Base-by-base conservation (phyloP, 1,140 invertebrate species). In the Cydia pomonella region DNA sequence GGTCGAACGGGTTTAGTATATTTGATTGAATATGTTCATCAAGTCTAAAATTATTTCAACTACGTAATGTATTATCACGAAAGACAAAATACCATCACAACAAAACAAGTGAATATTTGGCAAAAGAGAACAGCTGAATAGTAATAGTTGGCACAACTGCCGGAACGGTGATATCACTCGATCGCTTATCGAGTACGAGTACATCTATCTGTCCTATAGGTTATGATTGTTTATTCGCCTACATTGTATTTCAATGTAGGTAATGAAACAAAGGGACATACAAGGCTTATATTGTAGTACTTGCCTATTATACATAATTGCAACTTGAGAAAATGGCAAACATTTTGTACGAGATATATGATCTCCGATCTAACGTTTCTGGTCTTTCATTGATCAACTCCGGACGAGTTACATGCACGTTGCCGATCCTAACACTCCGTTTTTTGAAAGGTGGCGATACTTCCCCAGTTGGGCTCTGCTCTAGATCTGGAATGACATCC, bases 91-190 rank as follows among this genome's bases (percentile, higher is more conserved):
- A 83, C 74, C 78, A 79, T 82, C 83, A 77, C 83, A 86, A 82
- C 71, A 73, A 79, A 84, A 84, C 85, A 41, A 69, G n/a, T 18
- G 64, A 41, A 69, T 69, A 72, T 72, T 72, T 89, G 85, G 84
- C 84, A 82, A 84, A 87, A 84, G 86, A 59, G 82, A 84, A 81
- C 80, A 83, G 80, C 82, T 86, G 83, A 84, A 82, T 85, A 85
- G 84, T 84, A 79, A 85, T 82, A 84, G 84, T 89, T 91, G 89
- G 88, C 89, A 91, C 78, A 79, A 76, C 79, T 77, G 73, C 79
- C 41, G 41, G 41, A 16, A 44, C 41, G 41, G 74, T 82, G 84
- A 88, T 85, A 86, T 88, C 84, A 83, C 73, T 44, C 76, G 74
- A 79, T 80, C 76, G 76, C 75, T 69, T 59, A 59, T 59, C 53